Evolutionary conservation across 2,888 invertebrate genomes (phyloP).

Genomic region (Caenorhabditis uteleia): DNA sequence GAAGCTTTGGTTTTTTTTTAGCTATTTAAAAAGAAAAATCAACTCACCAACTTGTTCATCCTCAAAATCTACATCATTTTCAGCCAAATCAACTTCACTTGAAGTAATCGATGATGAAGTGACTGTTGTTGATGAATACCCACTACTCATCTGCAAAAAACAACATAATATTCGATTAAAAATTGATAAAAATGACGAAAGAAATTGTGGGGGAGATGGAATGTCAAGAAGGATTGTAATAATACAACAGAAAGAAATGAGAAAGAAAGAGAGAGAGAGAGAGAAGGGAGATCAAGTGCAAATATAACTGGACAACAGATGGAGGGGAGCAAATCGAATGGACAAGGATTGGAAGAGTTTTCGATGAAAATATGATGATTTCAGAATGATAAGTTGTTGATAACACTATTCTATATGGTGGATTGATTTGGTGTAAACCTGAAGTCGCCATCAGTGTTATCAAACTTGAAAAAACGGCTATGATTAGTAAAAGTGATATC

Average conservation of each 20-base stretch:
- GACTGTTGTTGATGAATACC: constrained; percentile 34
- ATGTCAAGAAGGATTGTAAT: constrained; percentile 19
- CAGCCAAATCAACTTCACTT: constrained; percentile 13
- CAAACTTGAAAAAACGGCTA: too few species aligned
- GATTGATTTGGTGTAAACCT: too few species aligned
- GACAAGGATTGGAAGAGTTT: not conserved
- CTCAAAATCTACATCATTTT: constrained; percentile 7
- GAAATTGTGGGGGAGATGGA: not conserved
- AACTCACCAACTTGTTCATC: not conserved
- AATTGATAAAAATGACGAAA: not conserved
- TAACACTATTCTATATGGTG: too few species aligned
- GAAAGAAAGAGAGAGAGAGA: constrained; percentile 7
- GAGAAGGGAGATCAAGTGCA: constrained; percentile 1
- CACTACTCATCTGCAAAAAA: constrained; percentile 25
- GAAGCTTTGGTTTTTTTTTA: too few species aligned
- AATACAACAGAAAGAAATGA: constrained; percentile 2
- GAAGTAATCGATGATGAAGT: constrained; percentile 23
- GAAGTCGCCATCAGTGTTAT: too few species aligned
- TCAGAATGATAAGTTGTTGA: too few species aligned
- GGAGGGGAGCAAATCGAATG: not conserved
- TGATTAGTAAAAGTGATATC: too few species aligned
- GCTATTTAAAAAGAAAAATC: not conserved
- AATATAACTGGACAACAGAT: too few species aligned
- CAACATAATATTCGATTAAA: not conserved
- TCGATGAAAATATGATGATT: too few species aligned